These are phyloP conservation scores for Mastacembelus armatus DNA, from an alignment of 2,797 vertebrate genomes.

Conservation along the genomic window DNA sequence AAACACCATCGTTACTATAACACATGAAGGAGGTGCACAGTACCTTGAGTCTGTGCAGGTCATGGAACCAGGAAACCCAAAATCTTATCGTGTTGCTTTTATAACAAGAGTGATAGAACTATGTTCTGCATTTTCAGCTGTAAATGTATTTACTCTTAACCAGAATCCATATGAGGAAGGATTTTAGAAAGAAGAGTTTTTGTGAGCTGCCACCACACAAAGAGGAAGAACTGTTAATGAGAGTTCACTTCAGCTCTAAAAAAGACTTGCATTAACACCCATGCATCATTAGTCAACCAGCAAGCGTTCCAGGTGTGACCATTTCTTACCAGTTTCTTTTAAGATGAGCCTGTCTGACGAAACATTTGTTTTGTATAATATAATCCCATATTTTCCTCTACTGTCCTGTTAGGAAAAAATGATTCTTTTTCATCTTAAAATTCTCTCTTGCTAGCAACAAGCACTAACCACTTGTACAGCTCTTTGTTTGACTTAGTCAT, in stretches of 20 bases:
- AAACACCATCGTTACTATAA: too few species aligned
- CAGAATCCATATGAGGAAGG: slow-evolving; percentile 1
- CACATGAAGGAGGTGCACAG: too few species aligned
- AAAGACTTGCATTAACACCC: too few species aligned
- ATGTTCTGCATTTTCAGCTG: not conserved
- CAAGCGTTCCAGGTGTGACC: too few species aligned
- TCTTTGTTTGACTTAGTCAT: not conserved
- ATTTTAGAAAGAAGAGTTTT: not conserved
- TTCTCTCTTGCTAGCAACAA: not conserved
- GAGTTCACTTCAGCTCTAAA: too few species aligned
- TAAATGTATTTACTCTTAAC: not conserved
- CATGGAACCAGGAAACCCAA: too few species aligned
- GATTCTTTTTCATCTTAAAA: not conserved
- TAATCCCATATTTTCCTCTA: not conserved
- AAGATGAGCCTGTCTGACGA: too few species aligned
- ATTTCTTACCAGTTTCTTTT: too few species aligned
- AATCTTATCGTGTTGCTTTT: too few species aligned
- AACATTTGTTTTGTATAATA: not conserved
- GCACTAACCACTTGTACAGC: not conserved
- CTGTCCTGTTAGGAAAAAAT: not conserved
- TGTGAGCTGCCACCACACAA: slow-evolving; percentile 11
- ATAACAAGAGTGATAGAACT: not conserved
- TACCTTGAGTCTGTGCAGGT: too few species aligned
- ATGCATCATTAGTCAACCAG: too few species aligned
- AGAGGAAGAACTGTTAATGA: too few species aligned